Evolutionary conservation across 2,113 vertebrate genomes (phyloP).

Genomic region (Myotis yumanensis): DNA sequence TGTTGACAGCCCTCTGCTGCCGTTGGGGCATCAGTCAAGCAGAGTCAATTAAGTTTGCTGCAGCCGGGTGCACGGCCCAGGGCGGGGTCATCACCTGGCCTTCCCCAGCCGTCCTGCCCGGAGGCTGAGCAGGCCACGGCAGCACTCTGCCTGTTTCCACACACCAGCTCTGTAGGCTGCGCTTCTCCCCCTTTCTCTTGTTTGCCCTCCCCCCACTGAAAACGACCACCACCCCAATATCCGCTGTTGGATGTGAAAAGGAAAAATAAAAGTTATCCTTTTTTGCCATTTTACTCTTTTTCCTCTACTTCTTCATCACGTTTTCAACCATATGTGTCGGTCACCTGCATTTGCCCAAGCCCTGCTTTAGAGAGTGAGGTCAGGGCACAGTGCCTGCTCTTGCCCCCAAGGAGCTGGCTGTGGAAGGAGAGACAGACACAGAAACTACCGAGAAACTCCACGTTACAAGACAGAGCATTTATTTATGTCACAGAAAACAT

Average conservation of each 20-base stretch:
- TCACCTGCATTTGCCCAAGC: background rate
- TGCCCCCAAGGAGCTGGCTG: background rate
- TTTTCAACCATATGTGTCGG: background rate
- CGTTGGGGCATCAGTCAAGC: background rate
- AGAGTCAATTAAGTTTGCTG: background rate
- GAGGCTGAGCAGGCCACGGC: rapidly evolving
- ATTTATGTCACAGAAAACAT: background rate
- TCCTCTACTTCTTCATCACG: background rate
- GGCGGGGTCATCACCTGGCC: background rate
- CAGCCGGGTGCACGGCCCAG: rapidly evolving
- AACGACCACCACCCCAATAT: background rate
- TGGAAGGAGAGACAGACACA: background rate
- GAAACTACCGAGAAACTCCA: background rate
- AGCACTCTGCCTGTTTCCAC: rapidly evolving
- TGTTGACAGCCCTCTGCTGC: background rate
- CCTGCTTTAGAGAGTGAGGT: background rate
- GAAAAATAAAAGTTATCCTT: background rate
- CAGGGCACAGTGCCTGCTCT: background rate
- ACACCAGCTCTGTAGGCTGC: rapidly evolving
- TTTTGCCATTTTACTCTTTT: background rate
- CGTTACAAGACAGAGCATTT: background rate
- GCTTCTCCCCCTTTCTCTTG: background rate
- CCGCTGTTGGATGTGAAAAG: background rate
- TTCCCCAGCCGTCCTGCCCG: rapidly evolving
- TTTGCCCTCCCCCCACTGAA: background rate